A percentile compares a stretch with the other conserved stretches of the same genome.
These are phyloP conservation scores for Plusia festucae DNA, from an alignment of 2,888 invertebrate species.

Conservation along the genomic window DNA sequence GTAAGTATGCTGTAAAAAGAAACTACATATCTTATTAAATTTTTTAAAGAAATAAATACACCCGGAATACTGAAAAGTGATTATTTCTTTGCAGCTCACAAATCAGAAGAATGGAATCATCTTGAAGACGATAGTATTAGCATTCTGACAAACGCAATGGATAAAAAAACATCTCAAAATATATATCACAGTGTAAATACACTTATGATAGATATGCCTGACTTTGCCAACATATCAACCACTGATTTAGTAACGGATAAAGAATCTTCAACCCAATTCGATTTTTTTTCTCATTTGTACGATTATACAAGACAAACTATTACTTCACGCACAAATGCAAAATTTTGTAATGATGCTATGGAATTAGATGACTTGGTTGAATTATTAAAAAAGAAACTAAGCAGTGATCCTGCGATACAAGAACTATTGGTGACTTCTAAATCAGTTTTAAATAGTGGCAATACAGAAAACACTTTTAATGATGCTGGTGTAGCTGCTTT, in stretches of 20 bases:
- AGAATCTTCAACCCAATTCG: conserved; percentile 57
- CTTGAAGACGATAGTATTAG: conserved; percentile 4
- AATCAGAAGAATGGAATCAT: neutral
- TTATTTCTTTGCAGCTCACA: conserved; percentile 25
- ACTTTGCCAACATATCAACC: neutral
- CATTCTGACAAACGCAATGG: neutral
- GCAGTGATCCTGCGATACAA: conserved; percentile 76
- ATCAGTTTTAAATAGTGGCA: conserved; percentile 52
- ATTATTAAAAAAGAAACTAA: conserved; percentile 78
- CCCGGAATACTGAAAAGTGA: too few relatives aligned
- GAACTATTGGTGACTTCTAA: conserved; percentile 70
- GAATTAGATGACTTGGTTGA: conserved; percentile 80
- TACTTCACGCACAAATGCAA: conserved; percentile 56
- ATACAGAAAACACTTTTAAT: conserved; percentile 65
- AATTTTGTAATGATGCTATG: conserved; percentile 72
- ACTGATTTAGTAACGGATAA: conserved; percentile 18
- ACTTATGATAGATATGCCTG: conserved; percentile 8
- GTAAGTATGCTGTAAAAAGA: too few relatives aligned
- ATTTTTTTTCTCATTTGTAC: conserved; percentile 76
- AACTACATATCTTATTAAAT: too few relatives aligned
- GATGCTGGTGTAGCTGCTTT: conserved; percentile 79
- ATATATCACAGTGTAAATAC: conserved; percentile 1
- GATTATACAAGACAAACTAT: conserved; percentile 64
- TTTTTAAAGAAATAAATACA: too few relatives aligned
- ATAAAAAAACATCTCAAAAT: conserved; percentile 16